Percentiles rank a stretch among this genome's conserved stretches.
Evolutionary conservation across 2,888 invertebrate species (phyloP).

Genomic region (Drosophila melanosoma): DNA sequence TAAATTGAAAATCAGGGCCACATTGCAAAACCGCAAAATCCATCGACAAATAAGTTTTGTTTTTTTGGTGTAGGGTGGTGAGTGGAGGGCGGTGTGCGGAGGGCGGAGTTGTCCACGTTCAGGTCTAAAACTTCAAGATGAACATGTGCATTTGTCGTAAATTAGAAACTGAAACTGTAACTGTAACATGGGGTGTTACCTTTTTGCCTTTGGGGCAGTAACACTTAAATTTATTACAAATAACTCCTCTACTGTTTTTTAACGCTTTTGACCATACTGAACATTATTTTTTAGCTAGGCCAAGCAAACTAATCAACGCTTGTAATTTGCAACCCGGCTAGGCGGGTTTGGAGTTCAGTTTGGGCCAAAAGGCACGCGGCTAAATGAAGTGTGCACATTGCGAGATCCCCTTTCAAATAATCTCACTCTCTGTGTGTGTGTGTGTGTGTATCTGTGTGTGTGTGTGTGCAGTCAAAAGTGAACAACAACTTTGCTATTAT

Average conservation of each 20-base stretch:
- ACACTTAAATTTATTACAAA: constrained; percentile 77
- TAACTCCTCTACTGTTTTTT: constrained; percentile 64
- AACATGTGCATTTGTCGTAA: constrained; percentile 78
- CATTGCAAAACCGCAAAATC: constrained; percentile 64
- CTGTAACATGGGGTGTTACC: constrained; percentile 65
- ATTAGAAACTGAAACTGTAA: constrained; percentile 76
- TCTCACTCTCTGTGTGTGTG: background rate
- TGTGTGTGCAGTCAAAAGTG: constrained; percentile 68
- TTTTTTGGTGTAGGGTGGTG: background rate
- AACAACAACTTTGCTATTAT: constrained; percentile 72
- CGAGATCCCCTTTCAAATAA: constrained; percentile 47
- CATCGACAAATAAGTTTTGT: constrained; percentile 67
- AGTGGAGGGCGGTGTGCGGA: background rate
- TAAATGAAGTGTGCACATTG: constrained; percentile 73
- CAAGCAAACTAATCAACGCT: constrained; percentile 75
- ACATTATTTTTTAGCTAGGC: constrained; percentile 59
- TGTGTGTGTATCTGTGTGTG: constrained; percentile 23
- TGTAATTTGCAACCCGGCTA: constrained; percentile 45
- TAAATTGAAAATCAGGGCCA: constrained; percentile 71
- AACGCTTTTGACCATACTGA: constrained; percentile 18
- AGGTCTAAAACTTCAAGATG: constrained; percentile 68
- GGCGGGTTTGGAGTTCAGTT: constrained; percentile 32
- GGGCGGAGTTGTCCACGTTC: constrained; percentile 27
- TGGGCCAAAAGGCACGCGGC: constrained; percentile 52
- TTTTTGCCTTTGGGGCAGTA: constrained; percentile 52